A percentile compares a stretch with the other conserved stretches of the same genome.
phyloP scores from a whole-genome alignment of 2,797 vertebrate genomes.

The Amniataba percoides region DNA sequence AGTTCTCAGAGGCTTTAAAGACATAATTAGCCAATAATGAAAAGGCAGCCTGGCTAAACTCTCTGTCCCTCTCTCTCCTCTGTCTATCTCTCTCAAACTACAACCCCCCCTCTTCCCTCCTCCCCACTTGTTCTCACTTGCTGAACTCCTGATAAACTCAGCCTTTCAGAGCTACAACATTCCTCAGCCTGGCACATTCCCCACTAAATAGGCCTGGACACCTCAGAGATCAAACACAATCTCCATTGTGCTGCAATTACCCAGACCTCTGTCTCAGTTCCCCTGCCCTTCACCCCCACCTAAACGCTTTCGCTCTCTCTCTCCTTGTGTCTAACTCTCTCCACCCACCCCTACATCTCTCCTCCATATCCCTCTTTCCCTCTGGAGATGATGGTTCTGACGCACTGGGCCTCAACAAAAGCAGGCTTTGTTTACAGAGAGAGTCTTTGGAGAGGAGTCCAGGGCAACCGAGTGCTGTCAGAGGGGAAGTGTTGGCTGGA shows the following conservation, averaged over 20 bases:
- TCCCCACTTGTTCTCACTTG: slow-evolving; percentile 73
- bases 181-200: slow-evolving; percentile 85
- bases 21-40: slow-evolving; percentile 81
- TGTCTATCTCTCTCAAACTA: slow-evolving; percentile 61
- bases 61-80: slow-evolving; percentile 59
- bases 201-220: slow-evolving; percentile 85
- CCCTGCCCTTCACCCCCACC: slow-evolving; percentile 81
- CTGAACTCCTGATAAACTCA: slow-evolving; percentile 87
- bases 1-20: slow-evolving; percentile 76
- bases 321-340: slow-evolving; percentile 60
- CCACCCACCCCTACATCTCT: slow-evolving; percentile 74
- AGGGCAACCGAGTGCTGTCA: slow-evolving; percentile 81
- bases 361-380: slow-evolving; percentile 73
- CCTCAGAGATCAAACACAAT: slow-evolving; percentile 89
- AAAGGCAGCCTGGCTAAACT: slow-evolving; percentile 76
- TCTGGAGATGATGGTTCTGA: slow-evolving; percentile 83
- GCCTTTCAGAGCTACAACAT: slow-evolving; percentile 82
- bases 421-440: slow-evolving; percentile 86
- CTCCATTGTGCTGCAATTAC: slow-evolving; percentile 89
- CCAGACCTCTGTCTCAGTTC: slow-evolving; percentile 83
- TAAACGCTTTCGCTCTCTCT: slow-evolving; percentile 66
- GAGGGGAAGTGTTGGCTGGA: slow-evolving; percentile 83
- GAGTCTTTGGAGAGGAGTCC: slow-evolving; percentile 78
- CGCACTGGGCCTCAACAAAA: slow-evolving; percentile 85
- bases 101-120: slow-evolving; percentile 13